Conservation (phyloP, 2,797 vertebrate species). For the Syncerus caffer region DNA sequence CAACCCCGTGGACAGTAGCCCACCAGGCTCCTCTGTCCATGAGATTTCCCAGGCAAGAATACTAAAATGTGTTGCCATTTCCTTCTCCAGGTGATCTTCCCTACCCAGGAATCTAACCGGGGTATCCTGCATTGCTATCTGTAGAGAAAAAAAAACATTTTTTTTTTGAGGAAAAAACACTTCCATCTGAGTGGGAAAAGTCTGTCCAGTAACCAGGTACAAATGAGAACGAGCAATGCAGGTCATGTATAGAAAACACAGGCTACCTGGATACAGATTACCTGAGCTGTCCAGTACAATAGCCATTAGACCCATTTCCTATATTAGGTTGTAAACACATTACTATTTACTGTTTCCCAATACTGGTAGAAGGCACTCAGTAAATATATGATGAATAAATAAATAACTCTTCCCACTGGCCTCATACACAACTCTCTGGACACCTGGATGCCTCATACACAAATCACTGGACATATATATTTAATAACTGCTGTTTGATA, state of each 20-base stretch:
- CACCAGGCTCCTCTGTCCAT: neutral
- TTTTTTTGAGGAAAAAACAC: neutral
- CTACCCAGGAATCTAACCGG: neutral
- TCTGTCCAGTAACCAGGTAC: neutral
- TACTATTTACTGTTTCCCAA: neutral
- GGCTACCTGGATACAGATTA: neutral
- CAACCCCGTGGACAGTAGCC: neutral
- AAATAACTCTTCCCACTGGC: neutral
- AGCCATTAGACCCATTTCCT: neutral
- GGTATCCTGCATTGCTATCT: neutral
- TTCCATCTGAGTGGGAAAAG: neutral
- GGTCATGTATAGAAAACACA: neutral
- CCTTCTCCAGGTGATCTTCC: neutral
- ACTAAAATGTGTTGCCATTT: neutral
- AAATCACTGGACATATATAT: neutral
- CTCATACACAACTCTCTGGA: neutral
- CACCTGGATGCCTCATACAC: neutral
- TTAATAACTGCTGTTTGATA: neutral
- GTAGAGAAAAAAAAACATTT: neutral
- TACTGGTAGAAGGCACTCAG: neutral
- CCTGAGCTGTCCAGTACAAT: neutral
- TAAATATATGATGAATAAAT: neutral
- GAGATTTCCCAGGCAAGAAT: neutral
- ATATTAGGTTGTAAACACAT: neutral
- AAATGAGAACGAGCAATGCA: neutral